phyloP scores from a whole-genome alignment of 1,140 invertebrate species.

The Condylostylus longicornis region DNA sequence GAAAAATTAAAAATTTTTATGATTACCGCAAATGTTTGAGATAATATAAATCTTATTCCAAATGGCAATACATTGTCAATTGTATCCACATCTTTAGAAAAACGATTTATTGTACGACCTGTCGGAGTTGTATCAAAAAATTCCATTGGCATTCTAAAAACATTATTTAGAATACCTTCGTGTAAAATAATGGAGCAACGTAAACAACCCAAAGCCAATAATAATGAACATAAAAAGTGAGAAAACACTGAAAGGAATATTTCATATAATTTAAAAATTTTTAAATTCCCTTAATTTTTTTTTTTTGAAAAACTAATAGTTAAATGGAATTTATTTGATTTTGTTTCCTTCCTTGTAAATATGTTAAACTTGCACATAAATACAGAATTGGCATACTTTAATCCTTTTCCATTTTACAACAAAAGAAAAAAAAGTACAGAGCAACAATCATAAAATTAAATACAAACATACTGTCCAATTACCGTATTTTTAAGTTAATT shows the following conservation, averaged over 20 bases:
- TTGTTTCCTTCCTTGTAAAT: too few species aligned
- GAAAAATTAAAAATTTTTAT: too few species aligned
- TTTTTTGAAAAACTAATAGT: too few species aligned
- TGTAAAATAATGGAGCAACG: constrained; percentile 36
- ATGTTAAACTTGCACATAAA: too few species aligned
- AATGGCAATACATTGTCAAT: constrained; percentile 40
- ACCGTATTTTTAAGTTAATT: too few species aligned
- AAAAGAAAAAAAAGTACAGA: background rate
- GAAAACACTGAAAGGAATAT: too few species aligned
- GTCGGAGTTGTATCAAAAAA: constrained; percentile 65
- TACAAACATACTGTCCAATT: too few species aligned
- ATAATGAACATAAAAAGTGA: constrained; percentile 22
- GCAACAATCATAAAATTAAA: background rate
- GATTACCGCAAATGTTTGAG: constrained; percentile 30
- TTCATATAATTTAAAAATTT: too few species aligned
- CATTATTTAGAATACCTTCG: constrained; percentile 39
- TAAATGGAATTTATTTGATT: too few species aligned
- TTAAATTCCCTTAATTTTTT: too few species aligned
- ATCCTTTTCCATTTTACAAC: too few species aligned
- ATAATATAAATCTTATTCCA: constrained; percentile 26
- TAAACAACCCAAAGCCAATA: constrained; percentile 30
- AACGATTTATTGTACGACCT: constrained; percentile 58
- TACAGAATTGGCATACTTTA: too few species aligned
- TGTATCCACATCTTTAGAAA: constrained; percentile 57
- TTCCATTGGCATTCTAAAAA: constrained; percentile 49